These are phyloP conservation scores for Pampusana beccarii DNA, from an alignment of 2,113 vertebrate genomes.

Conservation along the genomic window DNA sequence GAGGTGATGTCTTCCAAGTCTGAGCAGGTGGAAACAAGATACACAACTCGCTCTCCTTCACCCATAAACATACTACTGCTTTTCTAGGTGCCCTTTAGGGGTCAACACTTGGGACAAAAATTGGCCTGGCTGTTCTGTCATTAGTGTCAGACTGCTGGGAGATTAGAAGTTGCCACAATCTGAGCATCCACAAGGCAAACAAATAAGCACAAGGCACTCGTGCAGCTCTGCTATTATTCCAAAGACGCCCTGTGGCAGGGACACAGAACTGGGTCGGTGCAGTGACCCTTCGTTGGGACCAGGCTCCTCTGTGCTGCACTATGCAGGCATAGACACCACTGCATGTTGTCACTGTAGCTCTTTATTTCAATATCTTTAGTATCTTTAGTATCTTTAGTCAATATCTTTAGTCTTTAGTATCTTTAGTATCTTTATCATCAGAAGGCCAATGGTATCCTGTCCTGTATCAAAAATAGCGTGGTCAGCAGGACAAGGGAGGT, in stretches of 20 bases:
- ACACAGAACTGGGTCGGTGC: background rate
- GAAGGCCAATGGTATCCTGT: no score
- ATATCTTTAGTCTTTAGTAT: no score
- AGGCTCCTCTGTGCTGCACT: background rate
- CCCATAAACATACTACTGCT: constrained; percentile 10
- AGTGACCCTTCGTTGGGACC: background rate
- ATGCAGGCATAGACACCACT: background rate
- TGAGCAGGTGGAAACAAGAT: constrained; percentile 67
- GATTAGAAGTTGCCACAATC: constrained; percentile 27
- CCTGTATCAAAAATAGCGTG: no score
- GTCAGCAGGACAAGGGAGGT: no score
- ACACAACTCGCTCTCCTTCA: constrained; percentile 41
- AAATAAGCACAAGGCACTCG: background rate
- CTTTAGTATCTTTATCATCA: no score
- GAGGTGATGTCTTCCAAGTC: constrained; percentile 66
- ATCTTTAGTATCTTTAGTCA: no score
- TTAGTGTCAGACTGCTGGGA: constrained; percentile 39
- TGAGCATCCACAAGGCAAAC: constrained; percentile 34
- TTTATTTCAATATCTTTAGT: background rate
- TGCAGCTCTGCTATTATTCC: background rate
- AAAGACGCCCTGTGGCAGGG: background rate
- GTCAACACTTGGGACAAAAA: constrained; percentile 38
- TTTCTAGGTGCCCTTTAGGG: constrained; percentile 17
- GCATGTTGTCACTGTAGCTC: background rate
- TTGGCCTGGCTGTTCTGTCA: constrained; percentile 46